These are phyloP conservation scores for Balaeniceps rex DNA, from an alignment of 2,113 vertebrate species.

Conservation along the genomic window DNA sequence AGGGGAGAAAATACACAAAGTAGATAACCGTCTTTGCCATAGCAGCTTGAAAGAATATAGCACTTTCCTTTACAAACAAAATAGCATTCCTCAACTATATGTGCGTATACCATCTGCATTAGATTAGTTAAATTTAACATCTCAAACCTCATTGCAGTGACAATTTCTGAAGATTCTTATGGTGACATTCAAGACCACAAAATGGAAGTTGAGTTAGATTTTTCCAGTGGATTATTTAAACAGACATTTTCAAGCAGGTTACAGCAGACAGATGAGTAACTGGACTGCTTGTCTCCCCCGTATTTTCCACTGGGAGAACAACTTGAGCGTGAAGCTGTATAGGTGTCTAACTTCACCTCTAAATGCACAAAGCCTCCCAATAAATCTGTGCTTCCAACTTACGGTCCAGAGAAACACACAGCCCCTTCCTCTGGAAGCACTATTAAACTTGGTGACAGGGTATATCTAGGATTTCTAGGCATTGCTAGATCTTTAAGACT, in stretches of 20 bases:
- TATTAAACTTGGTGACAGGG: neutral
- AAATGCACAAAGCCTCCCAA: neutral
- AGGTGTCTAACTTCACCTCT: neutral
- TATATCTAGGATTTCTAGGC: neutral
- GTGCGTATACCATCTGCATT: neutral
- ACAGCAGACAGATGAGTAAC: neutral
- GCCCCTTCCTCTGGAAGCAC: neutral
- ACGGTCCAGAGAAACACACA: neutral
- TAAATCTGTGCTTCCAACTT: neutral
- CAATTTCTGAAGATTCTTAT: neutral
- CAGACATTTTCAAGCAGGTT: neutral
- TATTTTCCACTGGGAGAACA: neutral
- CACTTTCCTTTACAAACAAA: neutral
- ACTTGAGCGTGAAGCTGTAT: neutral
- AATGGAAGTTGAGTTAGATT: neutral
- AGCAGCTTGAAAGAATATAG: neutral
- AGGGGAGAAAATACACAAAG: neutral
- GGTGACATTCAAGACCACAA: neutral
- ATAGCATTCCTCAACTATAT: neutral
- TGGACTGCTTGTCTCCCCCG: neutral
- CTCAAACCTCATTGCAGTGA: neutral
- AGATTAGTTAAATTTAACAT: neutral
- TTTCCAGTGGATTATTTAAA: neutral
- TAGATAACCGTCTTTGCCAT: accelerated
- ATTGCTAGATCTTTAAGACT: neutral